Base-by-base conservation (phyloP, 2,888 invertebrate species). In the Acronicta psi region DNA sequence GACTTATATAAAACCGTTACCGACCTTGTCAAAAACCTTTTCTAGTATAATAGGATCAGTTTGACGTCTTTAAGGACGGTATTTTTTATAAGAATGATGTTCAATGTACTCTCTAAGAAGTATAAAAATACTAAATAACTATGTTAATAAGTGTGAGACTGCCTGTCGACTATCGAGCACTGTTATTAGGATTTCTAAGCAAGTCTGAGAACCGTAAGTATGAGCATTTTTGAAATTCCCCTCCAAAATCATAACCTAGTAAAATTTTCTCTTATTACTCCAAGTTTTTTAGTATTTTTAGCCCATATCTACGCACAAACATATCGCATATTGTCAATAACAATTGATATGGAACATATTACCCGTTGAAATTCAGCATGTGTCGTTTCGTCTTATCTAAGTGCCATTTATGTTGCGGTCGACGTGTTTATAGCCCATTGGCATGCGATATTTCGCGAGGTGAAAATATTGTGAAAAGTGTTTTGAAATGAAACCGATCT, bases 361-460 rank as follows among this genome's bases (percentile, higher is more conserved):
- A 67, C 69, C 60, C 53, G 61, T 46, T 72, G 55, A 73, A 82
- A 70, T 79, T 81, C 76, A 80, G 57, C 73, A 76, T 64, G 64
- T 70, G 73, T 75, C 80, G 68, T 83, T 84, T 69, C 55, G 68
- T 67, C 75, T 81, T 86, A 86, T 85, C 83, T 77, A 73, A 73
- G 69, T 74, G 73, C 79, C 80, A 80, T 69, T 86, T 82, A 72
- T 64, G 68, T 69, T 80, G 79, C 75, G 80, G 47, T 58, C 74
- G 57, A 70, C 63, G 71, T 62, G 57, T 85, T 86, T 85, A 87
- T 81, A 62, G 77, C 71, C 68, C 75, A 70, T 77, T 59, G 66
- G 73, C 60, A 74, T 65, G 65, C 69, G 67, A 73, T 77, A 74
- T 77, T 76, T 74, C 51, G 61, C 42, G 61, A 72, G 52, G 61